Evolutionary conservation across 2,888 invertebrate species (phyloP).

Genomic region (Acheta domesticus): DNA sequence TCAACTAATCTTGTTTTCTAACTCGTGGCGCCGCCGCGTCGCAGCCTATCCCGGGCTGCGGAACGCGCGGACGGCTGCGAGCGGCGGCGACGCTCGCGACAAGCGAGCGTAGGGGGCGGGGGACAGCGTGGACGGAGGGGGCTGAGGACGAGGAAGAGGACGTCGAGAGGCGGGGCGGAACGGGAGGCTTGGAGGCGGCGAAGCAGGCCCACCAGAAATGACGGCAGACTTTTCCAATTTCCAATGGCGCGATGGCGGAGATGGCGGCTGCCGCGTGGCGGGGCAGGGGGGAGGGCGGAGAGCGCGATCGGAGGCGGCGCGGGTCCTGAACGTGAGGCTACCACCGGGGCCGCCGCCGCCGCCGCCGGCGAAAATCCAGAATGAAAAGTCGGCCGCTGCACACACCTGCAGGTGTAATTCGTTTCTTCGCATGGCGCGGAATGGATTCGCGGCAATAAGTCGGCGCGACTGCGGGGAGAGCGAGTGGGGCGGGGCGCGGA

Average conservation of each 20-base stretch:
- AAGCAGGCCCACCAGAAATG: not conserved
- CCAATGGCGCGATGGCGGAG: not conserved
- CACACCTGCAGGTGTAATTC: slow-evolving; percentile 18
- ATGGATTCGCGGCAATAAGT: slow-evolving; percentile 9
- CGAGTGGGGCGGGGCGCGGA: not conserved
- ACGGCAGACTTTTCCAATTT: slow-evolving; percentile 10
- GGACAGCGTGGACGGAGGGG: not conserved
- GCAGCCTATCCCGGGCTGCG: not conserved
- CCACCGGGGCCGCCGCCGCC: not conserved
- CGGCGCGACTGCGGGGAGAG: not conserved
- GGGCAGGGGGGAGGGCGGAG: not conserved
- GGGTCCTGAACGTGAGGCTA: not conserved
- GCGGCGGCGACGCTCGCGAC: not conserved
- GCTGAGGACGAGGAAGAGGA: not conserved
- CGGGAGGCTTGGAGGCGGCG: not conserved
- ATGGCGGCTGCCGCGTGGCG: not conserved
- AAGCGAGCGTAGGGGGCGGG: not conserved
- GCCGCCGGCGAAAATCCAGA: not conserved
- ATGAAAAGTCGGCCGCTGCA: slow-evolving; percentile 2
- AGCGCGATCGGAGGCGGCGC: not conserved
- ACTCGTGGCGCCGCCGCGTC: not conserved
- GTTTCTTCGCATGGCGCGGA: slow-evolving; percentile 18
- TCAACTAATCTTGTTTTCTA: slow-evolving; percentile 6
- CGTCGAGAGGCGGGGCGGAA: not conserved
- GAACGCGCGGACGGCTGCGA: not conserved